Evolutionary conservation across 2,113 vertebrate genomes (phyloP).

Genomic region (Sylvietta virens): DNA sequence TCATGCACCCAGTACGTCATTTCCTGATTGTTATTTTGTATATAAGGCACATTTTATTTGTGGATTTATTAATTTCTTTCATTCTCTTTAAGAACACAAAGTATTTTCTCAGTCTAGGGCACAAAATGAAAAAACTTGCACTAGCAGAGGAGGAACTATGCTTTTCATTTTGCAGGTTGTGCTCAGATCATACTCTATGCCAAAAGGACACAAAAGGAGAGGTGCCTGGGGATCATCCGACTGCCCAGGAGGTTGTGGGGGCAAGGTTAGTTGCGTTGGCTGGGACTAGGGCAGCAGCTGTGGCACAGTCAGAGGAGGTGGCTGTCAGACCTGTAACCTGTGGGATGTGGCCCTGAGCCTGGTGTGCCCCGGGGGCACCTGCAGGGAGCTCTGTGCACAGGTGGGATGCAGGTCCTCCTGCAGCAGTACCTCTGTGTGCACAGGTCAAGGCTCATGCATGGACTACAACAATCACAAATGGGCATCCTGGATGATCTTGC

Average conservation of each 20-base stretch:
- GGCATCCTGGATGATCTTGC: not conserved
- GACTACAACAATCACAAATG: not conserved
- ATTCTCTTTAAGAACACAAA: not conserved
- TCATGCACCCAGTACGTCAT: not conserved
- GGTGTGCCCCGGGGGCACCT: fast-evolving
- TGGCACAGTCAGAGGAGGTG: not conserved
- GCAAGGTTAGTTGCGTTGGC: not conserved
- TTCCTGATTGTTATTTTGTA: not conserved
- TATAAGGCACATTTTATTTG: not conserved
- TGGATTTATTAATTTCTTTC: not conserved
- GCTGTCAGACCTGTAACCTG: not conserved
- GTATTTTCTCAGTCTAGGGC: not conserved
- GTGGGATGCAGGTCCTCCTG: not conserved
- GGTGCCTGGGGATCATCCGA: not conserved
- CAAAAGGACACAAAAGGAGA: not conserved
- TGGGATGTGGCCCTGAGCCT: not conserved
- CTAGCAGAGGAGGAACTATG: not conserved
- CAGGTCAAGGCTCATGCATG: fast-evolving
- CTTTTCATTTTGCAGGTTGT: not conserved
- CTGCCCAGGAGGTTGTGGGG: not conserved
- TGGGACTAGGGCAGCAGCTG: not conserved
- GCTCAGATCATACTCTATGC: not conserved
- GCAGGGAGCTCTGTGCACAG: not conserved
- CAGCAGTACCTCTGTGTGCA: not conserved
- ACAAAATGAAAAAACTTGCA: not conserved